Evolutionary conservation across 2,113 vertebrate species (phyloP).

Genomic region (Anoplopoma fimbria): DNA sequence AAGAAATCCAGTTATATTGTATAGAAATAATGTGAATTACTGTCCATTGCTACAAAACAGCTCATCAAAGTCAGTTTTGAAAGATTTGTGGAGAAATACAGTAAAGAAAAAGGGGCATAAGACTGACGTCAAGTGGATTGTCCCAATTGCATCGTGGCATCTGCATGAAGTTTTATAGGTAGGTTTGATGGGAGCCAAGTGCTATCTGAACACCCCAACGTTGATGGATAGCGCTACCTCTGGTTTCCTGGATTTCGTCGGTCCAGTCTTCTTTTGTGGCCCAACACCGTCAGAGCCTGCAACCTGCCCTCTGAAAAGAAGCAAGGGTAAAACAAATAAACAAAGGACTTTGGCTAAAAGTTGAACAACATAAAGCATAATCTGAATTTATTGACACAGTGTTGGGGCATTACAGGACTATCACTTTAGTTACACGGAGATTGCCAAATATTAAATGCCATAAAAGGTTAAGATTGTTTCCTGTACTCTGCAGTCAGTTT

Average conservation of each 20-base stretch:
- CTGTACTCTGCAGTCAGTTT: background rate
- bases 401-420: background rate
- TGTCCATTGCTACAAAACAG: background rate
- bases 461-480: background rate
- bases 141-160: conserved; percentile 47
- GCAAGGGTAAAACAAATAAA: background rate
- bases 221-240: conserved; percentile 85
- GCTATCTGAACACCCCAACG: conserved; percentile 84
- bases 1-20: conserved; percentile 6
- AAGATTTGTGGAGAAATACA: conserved; percentile 5
- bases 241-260: conserved; percentile 79
- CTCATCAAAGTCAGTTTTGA: conserved; percentile 11
- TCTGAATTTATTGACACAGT: background rate
- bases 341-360: too few relatives aligned
- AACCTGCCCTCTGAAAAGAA: conserved; percentile 63
- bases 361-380: background rate
- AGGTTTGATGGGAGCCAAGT: conserved; percentile 13
- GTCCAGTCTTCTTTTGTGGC: conserved; percentile 61
- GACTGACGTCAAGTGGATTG: conserved; percentile 50
- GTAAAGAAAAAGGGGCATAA: conserved; percentile 37
- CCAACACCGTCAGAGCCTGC: conserved; percentile 32
- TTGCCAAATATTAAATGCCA: background rate
- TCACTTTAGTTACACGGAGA: background rate
- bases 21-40: conserved; percentile 22
- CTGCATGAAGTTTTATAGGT: conserved; percentile 1